Percentiles rank a stretch among this genome's conserved stretches.
Conservation (phyloP, 2,797 vertebrate species). For the Alosa sapidissima region DNA sequence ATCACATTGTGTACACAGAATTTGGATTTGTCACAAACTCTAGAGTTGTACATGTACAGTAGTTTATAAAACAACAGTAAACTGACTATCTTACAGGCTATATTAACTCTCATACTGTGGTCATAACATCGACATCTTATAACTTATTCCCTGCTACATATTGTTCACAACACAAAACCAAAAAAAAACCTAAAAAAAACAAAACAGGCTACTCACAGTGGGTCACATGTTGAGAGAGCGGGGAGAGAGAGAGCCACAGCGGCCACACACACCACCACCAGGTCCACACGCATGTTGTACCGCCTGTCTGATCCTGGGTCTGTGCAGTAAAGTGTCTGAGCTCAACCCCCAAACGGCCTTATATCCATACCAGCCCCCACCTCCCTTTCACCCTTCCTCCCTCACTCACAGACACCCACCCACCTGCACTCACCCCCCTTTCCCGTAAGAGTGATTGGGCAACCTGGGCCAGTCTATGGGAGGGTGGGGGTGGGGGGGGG, state of each 20-base stretch:
- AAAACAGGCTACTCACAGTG: conserved; percentile 57
- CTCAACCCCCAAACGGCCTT: not conserved
- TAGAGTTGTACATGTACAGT: too few species aligned
- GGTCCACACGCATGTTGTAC: conserved; percentile 53
- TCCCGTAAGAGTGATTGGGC: not conserved
- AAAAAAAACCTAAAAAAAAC: too few species aligned
- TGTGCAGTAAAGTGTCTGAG: conserved; percentile 20
- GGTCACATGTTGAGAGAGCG: conserved; percentile 43
- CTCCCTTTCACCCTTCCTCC: not conserved
- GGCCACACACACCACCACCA: conserved; percentile 44
- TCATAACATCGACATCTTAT: too few species aligned
- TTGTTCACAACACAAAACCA: conserved; percentile 29
- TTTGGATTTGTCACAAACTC: too few species aligned
- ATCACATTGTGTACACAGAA: too few species aligned
- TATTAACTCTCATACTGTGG: too few species aligned
- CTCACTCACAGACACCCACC: not conserved
- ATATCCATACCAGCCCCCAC: not conserved
- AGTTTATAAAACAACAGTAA: too few species aligned
- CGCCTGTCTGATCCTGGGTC: conserved; percentile 22
- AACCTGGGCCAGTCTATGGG: not conserved
- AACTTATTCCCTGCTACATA: too few species aligned
- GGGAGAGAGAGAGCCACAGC: conserved; percentile 58
- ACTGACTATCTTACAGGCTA: too few species aligned
- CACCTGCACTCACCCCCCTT: not conserved
- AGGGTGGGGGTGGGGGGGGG: too few species aligned